Evolutionary conservation across 2,888 invertebrate species (phyloP), one percentile per base, ranked within the genome.

Genomic region (Lycocerus yunnanus): DNA sequence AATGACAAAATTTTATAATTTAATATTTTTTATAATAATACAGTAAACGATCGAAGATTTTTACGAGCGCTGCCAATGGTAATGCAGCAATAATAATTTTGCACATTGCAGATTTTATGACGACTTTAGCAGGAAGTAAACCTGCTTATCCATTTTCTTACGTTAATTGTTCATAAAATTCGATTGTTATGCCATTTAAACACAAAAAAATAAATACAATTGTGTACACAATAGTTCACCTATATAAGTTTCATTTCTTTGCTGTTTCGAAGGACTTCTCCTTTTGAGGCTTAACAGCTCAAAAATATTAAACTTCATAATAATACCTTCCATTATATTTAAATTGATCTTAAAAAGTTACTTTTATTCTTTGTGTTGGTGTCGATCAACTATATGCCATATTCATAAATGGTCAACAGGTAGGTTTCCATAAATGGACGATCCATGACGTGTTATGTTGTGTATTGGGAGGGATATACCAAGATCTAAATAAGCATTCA

Each of bases 391-490:
- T 66, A 71, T 16, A 68, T 63, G 69, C 27, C 63, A 63, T 11
- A 75, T 75, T 58, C 69, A 76, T 63, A 14, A 58, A 58, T 66
- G 73, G 73, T 66, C 73, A 58, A 71, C 76, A 71, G 73, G 73
- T 73, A 67, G 68, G 65, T 67, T 67, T 68, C 63, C 69, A 59
- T 67, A 60, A 60, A 70, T 58, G 68, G 71, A 21, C 65, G 58
- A 58, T 15, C 43, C 13, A 18, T 58, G 60, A 70, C 71, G 74
- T 69, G 20, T 18, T 58, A 68, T 15, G 16, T 63, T 63, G 13
- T 63, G 10, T 9, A 15, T 21, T 71, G 73, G 76, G 66, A 71
- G 76, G 76, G 73, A 73, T 68, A 73, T 71, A 27, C 59, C 68
- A 68, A 73, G 69, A 61, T 65, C 68, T 70, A 65, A 58, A 27